Conservation (phyloP, 2,888 invertebrate species). For the Trilocha varians region DNA sequence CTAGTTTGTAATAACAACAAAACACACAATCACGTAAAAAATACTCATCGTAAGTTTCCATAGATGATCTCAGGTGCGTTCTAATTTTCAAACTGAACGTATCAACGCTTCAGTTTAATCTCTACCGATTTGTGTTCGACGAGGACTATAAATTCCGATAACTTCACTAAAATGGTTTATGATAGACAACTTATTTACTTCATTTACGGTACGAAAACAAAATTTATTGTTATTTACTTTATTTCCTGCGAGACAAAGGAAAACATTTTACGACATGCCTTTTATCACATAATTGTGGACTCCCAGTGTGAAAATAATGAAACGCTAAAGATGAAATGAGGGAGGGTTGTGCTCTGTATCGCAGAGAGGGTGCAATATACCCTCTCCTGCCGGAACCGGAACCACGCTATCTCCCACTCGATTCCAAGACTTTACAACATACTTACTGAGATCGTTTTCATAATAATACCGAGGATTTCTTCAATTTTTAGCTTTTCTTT, state of each 20-base stretch:
- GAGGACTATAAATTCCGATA: no score
- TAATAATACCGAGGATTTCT: constrained; percentile 11
- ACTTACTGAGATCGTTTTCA: constrained; percentile 12
- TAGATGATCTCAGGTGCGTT: no score
- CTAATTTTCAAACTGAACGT: no score
- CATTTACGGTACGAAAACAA: no score
- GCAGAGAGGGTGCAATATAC: constrained; percentile 22
- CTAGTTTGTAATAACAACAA: no score
- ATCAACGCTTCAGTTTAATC: no score
- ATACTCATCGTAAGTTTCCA: no score
- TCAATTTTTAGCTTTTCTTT: neutral
- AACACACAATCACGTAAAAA: no score
- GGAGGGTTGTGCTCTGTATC: constrained; percentile 19
- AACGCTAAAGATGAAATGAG: constrained; percentile 22
- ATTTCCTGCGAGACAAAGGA: neutral
- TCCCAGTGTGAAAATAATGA: constrained; percentile 24
- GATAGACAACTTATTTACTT: no score
- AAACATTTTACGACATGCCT: constrained; percentile 8
- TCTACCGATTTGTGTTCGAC: no score
- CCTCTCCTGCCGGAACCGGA: constrained; percentile 28
- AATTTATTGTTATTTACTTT: neutral
- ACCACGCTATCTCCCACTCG: constrained; percentile 29
- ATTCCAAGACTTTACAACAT: constrained; percentile 23
- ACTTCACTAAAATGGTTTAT: no score
- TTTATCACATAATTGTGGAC: constrained; percentile 14